Evolutionary conservation across 2,888 invertebrate species (phyloP).

Genomic region (Tipula lateralis): DNA sequence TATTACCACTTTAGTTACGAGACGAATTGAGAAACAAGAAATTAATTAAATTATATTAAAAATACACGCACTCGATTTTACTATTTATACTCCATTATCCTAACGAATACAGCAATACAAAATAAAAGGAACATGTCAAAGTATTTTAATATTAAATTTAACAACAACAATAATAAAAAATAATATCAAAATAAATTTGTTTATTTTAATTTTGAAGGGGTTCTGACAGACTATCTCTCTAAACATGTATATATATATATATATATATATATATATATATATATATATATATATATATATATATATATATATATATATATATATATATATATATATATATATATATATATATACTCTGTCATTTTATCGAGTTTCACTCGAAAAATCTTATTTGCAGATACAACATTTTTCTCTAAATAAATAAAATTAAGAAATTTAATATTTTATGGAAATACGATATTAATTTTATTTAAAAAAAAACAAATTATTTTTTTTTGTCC

Average conservation of each 20-base stretch:
- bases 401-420: neutral
- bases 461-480: conserved; percentile 3
- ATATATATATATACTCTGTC: neutral
- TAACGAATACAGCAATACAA: neutral
- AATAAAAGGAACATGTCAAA: neutral
- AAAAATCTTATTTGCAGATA: neutral
- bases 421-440: conserved; percentile 24
- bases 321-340: neutral
- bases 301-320: neutral
- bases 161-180: neutral
- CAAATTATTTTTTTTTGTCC: neutral
- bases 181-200: neutral
- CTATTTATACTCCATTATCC: neutral
- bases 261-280: neutral
- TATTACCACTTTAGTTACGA: neutral
- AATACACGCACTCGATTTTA: neutral
- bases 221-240: neutral
- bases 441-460: conserved; percentile 2
- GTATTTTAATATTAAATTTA: neutral
- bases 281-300: neutral
- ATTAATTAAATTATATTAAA: neutral
- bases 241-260: neutral
- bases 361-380: neutral
- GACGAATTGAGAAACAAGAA: neutral
- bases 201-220: conserved; percentile 2